These are phyloP conservation scores for Caenorhabditis sp. DNA, from an alignment of 2,888 invertebrate species.

Conservation along the genomic window DNA sequence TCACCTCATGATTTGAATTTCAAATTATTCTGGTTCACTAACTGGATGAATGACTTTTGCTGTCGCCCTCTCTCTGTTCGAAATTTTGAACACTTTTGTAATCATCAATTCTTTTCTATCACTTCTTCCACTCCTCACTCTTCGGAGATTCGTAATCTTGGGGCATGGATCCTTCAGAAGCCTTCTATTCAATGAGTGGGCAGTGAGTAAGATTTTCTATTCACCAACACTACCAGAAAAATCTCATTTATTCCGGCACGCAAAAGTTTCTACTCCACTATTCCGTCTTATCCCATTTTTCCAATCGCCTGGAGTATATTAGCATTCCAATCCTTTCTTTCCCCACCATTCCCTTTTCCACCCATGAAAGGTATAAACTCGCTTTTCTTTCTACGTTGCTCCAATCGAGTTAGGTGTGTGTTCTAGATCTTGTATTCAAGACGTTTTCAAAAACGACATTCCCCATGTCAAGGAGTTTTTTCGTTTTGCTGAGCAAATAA, in stretches of 20 bases:
- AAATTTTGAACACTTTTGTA: conserved; percentile 2
- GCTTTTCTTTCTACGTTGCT: not conserved
- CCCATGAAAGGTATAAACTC: not conserved
- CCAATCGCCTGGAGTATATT: not conserved
- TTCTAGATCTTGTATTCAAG: conserved; percentile 17
- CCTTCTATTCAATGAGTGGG: not conserved
- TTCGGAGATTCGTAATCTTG: conserved; percentile 3
- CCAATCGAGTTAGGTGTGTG: conserved; percentile 40
- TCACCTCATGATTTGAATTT: not conserved
- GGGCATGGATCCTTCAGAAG: not conserved
- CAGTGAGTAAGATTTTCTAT: conserved; percentile 34
- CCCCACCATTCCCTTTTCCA: not conserved
- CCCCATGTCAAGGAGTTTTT: conserved; percentile 42
- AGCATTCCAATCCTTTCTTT: not conserved
- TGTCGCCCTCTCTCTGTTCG: not conserved
- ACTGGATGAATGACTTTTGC: not conserved
- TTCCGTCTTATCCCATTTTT: not conserved
- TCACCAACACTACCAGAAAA: conserved; percentile 39
- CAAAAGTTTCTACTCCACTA: conserved; percentile 46
- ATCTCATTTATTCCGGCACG: conserved; percentile 64
- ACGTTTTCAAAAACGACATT: conserved; percentile 12
- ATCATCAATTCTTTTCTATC: not conserved
- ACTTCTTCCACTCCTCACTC: not conserved
- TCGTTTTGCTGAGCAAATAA: conserved; percentile 13
- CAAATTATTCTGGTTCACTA: conserved; percentile 1